Percentiles rank a stretch among this genome's conserved stretches.
Conservation (phyloP, 1,140 invertebrate genomes). For the Scaptomyza graminum region DNA sequence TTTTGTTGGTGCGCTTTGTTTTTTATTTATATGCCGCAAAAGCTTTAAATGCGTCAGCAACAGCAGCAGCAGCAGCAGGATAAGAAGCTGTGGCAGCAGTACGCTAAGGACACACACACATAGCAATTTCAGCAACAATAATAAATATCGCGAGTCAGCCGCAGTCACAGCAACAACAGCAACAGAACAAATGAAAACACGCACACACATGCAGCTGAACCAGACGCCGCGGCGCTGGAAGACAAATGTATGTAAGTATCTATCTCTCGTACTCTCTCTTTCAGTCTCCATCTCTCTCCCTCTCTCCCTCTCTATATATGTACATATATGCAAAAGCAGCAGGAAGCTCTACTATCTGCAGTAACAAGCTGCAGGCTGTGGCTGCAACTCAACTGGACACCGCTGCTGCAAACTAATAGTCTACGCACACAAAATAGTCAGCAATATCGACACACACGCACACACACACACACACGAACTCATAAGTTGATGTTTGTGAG, state of each 20-base stretch:
- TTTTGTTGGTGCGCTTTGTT: not conserved
- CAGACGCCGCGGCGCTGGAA: slow-evolving; percentile 9
- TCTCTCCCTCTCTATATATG: not conserved
- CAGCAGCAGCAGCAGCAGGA: slow-evolving; percentile 39
- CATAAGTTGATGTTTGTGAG: slow-evolving; percentile 5
- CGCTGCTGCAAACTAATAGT: slow-evolving; percentile 26
- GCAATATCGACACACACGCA: slow-evolving; percentile 12
- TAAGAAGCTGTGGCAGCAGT: slow-evolving; percentile 22
- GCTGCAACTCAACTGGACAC: slow-evolving; percentile 37
- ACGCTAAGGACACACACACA: slow-evolving; percentile 57
- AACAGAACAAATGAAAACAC: slow-evolving; percentile 41
- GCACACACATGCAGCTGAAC: slow-evolving; percentile 11
- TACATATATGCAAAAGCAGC: not conserved
- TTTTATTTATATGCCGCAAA: slow-evolving; percentile 79
- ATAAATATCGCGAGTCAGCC: slow-evolving; percentile 80
- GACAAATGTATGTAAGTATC: slow-evolving; percentile 46
- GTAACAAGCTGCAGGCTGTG: slow-evolving; percentile 42
- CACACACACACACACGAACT: not conserved
- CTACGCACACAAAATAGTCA: slow-evolving; percentile 17
- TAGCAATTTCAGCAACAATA: slow-evolving; percentile 81
- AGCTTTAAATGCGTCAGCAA: slow-evolving; percentile 78
- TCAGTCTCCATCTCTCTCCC: too few relatives aligned
- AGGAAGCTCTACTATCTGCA: slow-evolving; percentile 37
- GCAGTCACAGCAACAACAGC: slow-evolving; percentile 66
- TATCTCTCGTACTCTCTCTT: not conserved